A percentile compares a stretch with the other conserved stretches of the same genome.
These are phyloP conservation scores for Sinohyriopsis cumingii DNA, from an alignment of 2,888 invertebrate species.

Conservation along the genomic window DNA sequence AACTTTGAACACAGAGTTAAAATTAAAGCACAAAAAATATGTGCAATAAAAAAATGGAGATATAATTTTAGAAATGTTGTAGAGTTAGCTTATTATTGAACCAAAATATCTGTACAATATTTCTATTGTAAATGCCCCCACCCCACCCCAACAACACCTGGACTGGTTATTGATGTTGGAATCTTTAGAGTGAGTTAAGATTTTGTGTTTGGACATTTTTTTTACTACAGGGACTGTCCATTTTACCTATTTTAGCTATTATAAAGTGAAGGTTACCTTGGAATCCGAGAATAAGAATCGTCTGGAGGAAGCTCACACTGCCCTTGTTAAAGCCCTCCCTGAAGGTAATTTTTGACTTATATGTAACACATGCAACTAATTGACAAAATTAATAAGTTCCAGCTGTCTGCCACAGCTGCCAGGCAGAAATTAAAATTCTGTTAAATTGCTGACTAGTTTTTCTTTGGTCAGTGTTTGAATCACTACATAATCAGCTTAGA, in stretches of 20 bases:
- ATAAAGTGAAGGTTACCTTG: conserved; percentile 75
- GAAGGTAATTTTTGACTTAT: conserved; percentile 36
- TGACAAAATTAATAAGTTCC: not conserved
- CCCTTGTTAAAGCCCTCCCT: conserved; percentile 69
- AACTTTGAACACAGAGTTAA: no score
- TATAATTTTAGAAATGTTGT: no score
- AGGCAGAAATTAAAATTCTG: not conserved
- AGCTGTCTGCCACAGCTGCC: not conserved
- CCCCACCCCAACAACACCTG: no score
- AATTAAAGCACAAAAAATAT: no score
- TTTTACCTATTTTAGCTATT: conserved; percentile 68
- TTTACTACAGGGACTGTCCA: not conserved
- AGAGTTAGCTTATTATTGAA: no score
- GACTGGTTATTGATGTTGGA: no score
- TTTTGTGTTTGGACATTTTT: not conserved
- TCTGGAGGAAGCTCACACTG: conserved; percentile 70
- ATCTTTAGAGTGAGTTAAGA: not conserved
- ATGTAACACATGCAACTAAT: not conserved
- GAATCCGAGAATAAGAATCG: conserved; percentile 72
- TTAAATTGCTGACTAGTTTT: no score
- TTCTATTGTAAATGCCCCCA: no score
- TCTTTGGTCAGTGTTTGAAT: no score
- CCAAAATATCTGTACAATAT: no score
- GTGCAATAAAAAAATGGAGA: no score
- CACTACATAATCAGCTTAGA: not conserved